Base-by-base conservation (phyloP, 2,113 vertebrate species). In the Nannobrachium achirus region DNA sequence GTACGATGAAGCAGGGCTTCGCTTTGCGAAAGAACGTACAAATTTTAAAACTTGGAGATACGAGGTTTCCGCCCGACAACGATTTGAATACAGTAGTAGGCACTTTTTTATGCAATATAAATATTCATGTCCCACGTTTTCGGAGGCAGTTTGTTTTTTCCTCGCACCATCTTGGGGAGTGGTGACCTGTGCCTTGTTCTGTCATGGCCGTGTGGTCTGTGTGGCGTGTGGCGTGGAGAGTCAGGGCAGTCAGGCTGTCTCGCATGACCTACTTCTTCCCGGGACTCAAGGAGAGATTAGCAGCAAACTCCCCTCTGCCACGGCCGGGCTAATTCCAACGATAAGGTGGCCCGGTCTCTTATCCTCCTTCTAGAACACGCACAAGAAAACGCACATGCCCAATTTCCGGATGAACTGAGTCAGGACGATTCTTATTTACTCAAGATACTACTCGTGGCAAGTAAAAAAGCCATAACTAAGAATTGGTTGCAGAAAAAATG, bases 251-350 rank as follows among this genome's bases (percentile, higher is more conserved):
- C 85, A 82, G 79, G 61, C 77, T 76, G 81, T 79, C 75, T 72
- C 82, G 77, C 77, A 76, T 91, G 89, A 92, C 89, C 89, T 89
- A 91, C 76, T 90, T 91, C 76, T 52, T 76, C n/a, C n/a, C n/a
- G n/a, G 77, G 73, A 85, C 80, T 89, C 81, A 82, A 86, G 64
- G 69, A 71, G 80, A 87, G 86, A 89, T 91, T 89, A 90, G 75
- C 79, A 77, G 66, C 73, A 71, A n/a, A 76, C 58, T 75, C 82
- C 58, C 58, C 68, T 18, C 56, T 67, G 63, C 69, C 46, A 73
- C 39, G 18, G 51, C 69, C 77, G 77, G 85, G 82, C 86, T 83
- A 74, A 83, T 80, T 76, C 78, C 59, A n/a, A 62, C 40, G 15
- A 67, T 0, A 14, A 20, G 63, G 48, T 74, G 79, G 64, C 39